Percentiles rank a stretch among this genome's conserved stretches.
Conservation (phyloP, 2,113 vertebrate species). For the Rana temporaria region DNA sequence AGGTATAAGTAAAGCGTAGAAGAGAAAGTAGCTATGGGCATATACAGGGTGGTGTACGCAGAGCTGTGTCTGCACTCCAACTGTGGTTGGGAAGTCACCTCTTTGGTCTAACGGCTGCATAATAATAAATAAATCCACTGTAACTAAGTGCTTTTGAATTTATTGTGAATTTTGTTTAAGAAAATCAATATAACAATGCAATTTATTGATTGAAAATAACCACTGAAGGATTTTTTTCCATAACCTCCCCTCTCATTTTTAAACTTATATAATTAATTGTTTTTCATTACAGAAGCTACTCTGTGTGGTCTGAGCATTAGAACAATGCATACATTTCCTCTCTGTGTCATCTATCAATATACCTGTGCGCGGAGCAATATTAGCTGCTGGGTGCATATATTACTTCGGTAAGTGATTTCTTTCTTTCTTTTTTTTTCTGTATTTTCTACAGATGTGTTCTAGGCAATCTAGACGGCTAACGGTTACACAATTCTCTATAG, state of each 20-base stretch:
- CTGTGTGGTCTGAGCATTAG: conserved; percentile 29
- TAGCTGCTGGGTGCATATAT: conserved; percentile 9
- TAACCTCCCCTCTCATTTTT: conserved; percentile 54
- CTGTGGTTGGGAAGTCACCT: conserved; percentile 69
- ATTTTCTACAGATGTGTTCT: conserved; percentile 1
- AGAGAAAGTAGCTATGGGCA: background rate
- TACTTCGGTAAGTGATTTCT: conserved; percentile 24
- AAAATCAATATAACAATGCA: conserved; percentile 71
- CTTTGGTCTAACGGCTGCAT: conserved; percentile 69
- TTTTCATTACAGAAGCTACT: conserved; percentile 39
- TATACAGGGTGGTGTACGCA: background rate
- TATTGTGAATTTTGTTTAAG: conserved; percentile 67
- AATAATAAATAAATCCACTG: conserved; percentile 68
- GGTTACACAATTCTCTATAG: background rate
- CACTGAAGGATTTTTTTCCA: conserved; percentile 65
- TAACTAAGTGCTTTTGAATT: conserved; percentile 73
- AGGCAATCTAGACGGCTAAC: background rate
- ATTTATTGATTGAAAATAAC: conserved; percentile 69
- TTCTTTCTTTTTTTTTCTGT: background rate
- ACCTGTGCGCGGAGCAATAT: conserved; percentile 1
- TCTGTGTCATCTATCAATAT: conserved; percentile 48
- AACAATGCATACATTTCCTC: conserved; percentile 44
- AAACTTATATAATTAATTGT: conserved; percentile 55
- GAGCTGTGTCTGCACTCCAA: conserved; percentile 67
- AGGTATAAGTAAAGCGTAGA: too few relatives aligned